Evolutionary conservation across 1,140 invertebrate genomes (phyloP).

Genomic region (Heliothis subflexa): DNA sequence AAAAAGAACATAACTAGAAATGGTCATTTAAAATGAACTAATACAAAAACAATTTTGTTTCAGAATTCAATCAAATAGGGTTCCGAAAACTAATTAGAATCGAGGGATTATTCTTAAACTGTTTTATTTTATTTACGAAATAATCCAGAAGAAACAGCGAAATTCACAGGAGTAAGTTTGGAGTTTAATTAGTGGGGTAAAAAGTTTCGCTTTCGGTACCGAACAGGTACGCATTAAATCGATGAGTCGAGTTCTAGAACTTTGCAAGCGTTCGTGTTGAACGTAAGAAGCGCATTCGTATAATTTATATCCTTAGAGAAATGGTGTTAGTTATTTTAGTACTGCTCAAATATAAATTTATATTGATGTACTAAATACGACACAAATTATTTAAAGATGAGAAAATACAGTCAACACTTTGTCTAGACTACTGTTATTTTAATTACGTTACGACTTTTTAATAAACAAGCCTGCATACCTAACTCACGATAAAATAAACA

Average conservation of each 20-base stretch:
- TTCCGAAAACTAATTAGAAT: constrained; percentile 52
- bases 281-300: constrained; percentile 13
- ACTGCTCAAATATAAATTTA: too few species aligned
- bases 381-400: too few species aligned
- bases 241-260: constrained; percentile 44
- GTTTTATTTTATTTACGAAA: constrained; percentile 52
- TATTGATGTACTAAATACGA: too few species aligned
- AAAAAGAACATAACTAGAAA: constrained; percentile 7
- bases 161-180: constrained; percentile 48
- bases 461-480: neutral
- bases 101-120: constrained; percentile 24
- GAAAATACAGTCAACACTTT: too few species aligned
- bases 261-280: constrained; percentile 9
- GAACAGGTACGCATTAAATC: constrained; percentile 51
- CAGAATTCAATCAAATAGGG: constrained; percentile 37
- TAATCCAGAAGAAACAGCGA: constrained; percentile 49
- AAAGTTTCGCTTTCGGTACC: constrained; percentile 43
- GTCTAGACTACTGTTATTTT: too few species aligned
- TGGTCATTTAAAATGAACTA: constrained; percentile 9
- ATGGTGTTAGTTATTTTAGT: neutral
- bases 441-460: neutral
- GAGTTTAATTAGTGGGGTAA: constrained; percentile 53
- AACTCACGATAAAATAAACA: neutral
- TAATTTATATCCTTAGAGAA: constrained; percentile 21
- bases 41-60: constrained; percentile 34